Evolutionary conservation across 2,797 vertebrate genomes (phyloP), one percentile per base, ranked within the genome.

Genomic region (Danio kyathit): DNA sequence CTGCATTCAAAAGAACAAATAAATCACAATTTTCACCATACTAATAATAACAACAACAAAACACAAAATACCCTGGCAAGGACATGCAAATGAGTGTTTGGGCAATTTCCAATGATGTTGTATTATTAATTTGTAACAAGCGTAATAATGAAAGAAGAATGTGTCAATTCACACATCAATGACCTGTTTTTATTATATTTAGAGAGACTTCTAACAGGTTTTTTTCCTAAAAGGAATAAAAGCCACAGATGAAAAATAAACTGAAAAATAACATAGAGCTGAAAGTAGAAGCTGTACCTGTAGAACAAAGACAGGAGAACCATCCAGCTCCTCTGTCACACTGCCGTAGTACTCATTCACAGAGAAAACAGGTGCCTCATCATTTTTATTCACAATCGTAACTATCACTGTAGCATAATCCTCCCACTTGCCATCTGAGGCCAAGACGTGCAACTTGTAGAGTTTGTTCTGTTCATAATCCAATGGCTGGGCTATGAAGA

Each of bases 401-500:
- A 97, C 95, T 5, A 94, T 88, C 79, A 95, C 87, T 11, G 93
- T 89, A 2, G 95, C 89, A 79, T 95, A 95, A 87, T 96, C 95
- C 87, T 98, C 96, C 96, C 96, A 96, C 85, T 96, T 97, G 14
- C 97, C 96, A 73, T 97, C 96, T 13, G 96, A 97, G 16, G 96
- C 95, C 90, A 97, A 89, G 64, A 97, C 83, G 17, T 95, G 94
- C 41, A 98, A 94, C 81, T 95, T 95, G 87, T 96, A 96, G 83
- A 92, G 92, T 91, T 96, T 95, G 80, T 91, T 94, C 87, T 93
- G 93, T 89, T 98, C 96, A 8, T 96, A 97, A 91, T 97, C 96
- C 90, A 98, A 91, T 46, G 94, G 94, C 4, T 96, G 95, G 1
- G 94, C 92, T 51, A 96, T 94, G 85, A 96, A 95, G 90, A 98